A percentile compares a stretch with the other conserved stretches of the same genome.
phyloP scores from a whole-genome alignment of 2,888 invertebrate genomes.

The Drosophila emarginata region DNA sequence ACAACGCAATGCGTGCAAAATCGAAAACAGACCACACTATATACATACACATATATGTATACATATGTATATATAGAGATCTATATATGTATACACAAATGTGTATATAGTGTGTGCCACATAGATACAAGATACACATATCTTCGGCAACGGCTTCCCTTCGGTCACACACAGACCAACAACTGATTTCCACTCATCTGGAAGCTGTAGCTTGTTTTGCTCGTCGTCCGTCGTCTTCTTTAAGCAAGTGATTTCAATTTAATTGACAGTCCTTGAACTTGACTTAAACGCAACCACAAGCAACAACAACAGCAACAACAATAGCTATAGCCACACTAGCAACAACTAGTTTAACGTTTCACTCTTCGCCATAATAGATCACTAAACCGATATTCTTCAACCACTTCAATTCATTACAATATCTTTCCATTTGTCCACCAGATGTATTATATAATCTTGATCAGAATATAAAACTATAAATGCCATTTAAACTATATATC shows the following conservation, averaged over 20 bases:
- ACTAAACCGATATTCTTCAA: not conserved
- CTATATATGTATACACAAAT: not conserved
- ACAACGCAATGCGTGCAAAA: slow-evolving; percentile 53
- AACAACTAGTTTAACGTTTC: slow-evolving; percentile 17
- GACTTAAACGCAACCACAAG: slow-evolving; percentile 74
- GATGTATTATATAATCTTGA: not conserved
- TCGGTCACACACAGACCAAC: slow-evolving; percentile 6
- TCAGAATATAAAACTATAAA: not conserved
- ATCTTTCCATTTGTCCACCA: not conserved
- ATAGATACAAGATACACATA: slow-evolving; percentile 4
- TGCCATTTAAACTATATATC: too few relatives aligned
- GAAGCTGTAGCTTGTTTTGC: slow-evolving; percentile 54
- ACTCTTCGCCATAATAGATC: slow-evolving; percentile 3
- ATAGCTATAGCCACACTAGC: slow-evolving; percentile 24
- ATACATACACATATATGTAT: slow-evolving; percentile 19
- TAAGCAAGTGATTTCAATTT: slow-evolving; percentile 78
- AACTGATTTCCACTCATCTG: slow-evolving; percentile 37
- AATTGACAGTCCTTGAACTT: slow-evolving; percentile 81
- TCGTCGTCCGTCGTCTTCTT: slow-evolving; percentile 47
- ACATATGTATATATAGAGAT: slow-evolving; percentile 22
- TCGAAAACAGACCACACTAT: slow-evolving; percentile 31
- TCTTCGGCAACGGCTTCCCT: not conserved
- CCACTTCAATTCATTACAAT: not conserved
- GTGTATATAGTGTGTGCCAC: not conserved
- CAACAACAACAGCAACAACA: slow-evolving; percentile 36